Evolutionary conservation across 1,140 invertebrate species (phyloP).

Genomic region (Nautilus pompilius): DNA sequence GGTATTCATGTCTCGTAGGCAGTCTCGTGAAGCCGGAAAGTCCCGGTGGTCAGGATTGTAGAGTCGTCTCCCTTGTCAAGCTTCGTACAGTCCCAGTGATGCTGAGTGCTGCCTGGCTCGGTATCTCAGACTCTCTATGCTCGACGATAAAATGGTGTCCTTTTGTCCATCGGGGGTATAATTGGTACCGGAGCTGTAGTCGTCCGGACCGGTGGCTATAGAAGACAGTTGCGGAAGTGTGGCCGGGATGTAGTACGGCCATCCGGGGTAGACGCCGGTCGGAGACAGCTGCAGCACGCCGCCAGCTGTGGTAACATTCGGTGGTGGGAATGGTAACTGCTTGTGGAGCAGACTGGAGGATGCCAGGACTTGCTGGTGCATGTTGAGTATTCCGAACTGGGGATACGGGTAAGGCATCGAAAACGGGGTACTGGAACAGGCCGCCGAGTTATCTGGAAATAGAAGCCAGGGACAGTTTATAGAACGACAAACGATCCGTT

Average conservation of each 20-base stretch:
- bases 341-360: constrained; percentile 16
- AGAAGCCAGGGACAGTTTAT: too few relatives aligned
- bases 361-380: constrained; percentile 20
- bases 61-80: too few relatives aligned
- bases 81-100: constrained; percentile 18
- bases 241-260: constrained; percentile 6
- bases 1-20: too few relatives aligned
- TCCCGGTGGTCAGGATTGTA: too few relatives aligned
- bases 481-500: too few relatives aligned
- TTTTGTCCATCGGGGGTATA: constrained; percentile 7
- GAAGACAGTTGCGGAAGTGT: constrained; percentile 2
- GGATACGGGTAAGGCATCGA: constrained; percentile 9
- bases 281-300: background rate
- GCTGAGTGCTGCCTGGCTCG: constrained; percentile 25
- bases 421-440: too few relatives aligned
- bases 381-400: constrained; percentile 17
- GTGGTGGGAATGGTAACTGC: constrained; percentile 7
- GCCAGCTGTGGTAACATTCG: background rate
- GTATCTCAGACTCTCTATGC: constrained; percentile 24
- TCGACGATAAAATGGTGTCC: constrained; percentile 21
- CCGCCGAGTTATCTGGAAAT: too few relatives aligned
- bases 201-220: background rate
- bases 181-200: constrained; percentile 5
- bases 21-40: too few relatives aligned
- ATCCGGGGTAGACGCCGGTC: constrained; percentile 1